A percentile compares a stretch with the other conserved stretches of the same genome.
These are phyloP conservation scores for Mayetiola destructor DNA, from an alignment of 2,888 invertebrate species.

Conservation along the genomic window DNA sequence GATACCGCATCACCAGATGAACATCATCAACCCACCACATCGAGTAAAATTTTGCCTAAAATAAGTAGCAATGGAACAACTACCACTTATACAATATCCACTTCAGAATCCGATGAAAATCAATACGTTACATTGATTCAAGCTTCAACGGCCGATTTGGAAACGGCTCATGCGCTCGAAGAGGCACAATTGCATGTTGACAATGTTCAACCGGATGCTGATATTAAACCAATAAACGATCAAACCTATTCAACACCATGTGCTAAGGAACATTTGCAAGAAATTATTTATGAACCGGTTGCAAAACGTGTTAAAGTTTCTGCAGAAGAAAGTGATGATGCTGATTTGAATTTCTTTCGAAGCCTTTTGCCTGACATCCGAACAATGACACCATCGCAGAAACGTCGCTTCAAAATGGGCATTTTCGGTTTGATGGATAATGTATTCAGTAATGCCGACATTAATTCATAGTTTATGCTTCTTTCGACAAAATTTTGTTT, in stretches of 20 bases:
- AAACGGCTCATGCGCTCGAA: neutral
- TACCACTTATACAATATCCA: constrained; percentile 1
- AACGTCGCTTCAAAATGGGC: constrained; percentile 40
- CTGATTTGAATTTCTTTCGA: constrained; percentile 37
- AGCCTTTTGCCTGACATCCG: constrained; percentile 41
- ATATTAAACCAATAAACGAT: neutral
- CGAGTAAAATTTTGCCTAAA: neutral
- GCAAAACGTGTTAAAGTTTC: neutral
- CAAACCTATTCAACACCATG: neutral
- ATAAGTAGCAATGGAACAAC: neutral
- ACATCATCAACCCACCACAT: neutral
- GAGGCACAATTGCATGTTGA: neutral
- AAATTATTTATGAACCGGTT: neutral
- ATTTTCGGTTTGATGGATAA: constrained; percentile 39
- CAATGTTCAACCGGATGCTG: neutral
- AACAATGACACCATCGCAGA: constrained; percentile 37
- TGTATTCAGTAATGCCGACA: constrained; percentile 25
- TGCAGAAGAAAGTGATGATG: constrained; percentile 21
- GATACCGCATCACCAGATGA: neutral
- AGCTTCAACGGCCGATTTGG: neutral
- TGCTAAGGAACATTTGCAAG: constrained; percentile 1
- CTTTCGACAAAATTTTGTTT: too few relatives aligned
- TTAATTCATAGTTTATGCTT: too few relatives aligned
- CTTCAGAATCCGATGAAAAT: neutral
- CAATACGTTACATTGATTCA: constrained; percentile 8